A percentile compares a stretch with the other conserved stretches of the same genome.
Conservation (phyloP, 2,888 invertebrate genomes). For the Limnephilus marmoratus region DNA sequence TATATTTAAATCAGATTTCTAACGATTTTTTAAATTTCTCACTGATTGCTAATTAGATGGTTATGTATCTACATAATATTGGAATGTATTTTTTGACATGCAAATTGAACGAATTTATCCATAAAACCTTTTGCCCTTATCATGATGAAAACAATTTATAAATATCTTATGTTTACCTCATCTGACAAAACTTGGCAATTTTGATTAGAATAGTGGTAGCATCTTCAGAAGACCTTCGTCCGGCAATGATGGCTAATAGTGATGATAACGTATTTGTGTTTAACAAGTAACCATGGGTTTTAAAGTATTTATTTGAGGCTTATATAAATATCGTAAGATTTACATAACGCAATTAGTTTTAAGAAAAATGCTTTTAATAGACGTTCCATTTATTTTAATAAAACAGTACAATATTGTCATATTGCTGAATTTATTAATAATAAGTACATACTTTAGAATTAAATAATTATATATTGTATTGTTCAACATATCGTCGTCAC, state of each 20-base stretch:
- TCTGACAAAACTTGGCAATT: not conserved
- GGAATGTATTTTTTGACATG: not conserved
- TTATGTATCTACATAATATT: too few relatives aligned
- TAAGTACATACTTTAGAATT: not conserved
- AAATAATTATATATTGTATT: not conserved
- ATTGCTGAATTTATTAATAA: not conserved
- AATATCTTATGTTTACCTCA: not conserved
- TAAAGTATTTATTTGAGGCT: not conserved
- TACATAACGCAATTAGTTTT: not conserved
- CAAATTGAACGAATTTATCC: not conserved
- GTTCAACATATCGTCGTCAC: not conserved
- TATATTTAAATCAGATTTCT: not conserved
- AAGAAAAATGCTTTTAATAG: not conserved
- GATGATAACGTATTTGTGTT: not conserved
- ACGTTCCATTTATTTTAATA: not conserved
- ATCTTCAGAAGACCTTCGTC: not conserved
- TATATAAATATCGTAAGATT: not conserved
- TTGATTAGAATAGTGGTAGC: too few relatives aligned
- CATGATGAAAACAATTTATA: not conserved
- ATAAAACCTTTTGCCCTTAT: too few relatives aligned
- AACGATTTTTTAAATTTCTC: not conserved
- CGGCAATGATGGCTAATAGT: not conserved
- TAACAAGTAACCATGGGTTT: not conserved
- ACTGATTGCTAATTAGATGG: too few relatives aligned
- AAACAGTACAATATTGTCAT: not conserved